phyloP scores from a whole-genome alignment of 2,888 invertebrate genomes.

The Poecilobothrus nobilitatus region DNA sequence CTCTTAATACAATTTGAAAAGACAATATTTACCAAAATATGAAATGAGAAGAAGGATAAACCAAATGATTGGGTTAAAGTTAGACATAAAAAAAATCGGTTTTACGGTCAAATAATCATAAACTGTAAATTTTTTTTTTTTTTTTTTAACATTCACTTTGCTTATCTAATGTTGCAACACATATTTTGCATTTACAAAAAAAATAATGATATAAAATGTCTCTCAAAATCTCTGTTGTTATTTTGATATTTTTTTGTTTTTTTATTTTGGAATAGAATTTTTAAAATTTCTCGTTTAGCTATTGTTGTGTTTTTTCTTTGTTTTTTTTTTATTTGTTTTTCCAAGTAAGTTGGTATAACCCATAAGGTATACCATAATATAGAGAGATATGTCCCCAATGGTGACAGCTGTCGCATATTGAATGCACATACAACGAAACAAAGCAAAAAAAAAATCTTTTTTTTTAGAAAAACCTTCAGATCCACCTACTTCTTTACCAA shows the following conservation, averaged over 20 bases:
- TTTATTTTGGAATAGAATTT: neutral
- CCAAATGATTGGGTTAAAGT: neutral
- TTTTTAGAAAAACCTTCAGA: too few species aligned
- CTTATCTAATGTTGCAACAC: too few species aligned
- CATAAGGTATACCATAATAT: conserved; percentile 1
- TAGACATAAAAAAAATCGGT: neutral
- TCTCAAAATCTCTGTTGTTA: neutral
- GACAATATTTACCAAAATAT: too few species aligned
- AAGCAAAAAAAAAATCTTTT: neutral
- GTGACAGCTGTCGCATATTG: neutral
- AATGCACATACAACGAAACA: neutral
- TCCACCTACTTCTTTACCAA: too few species aligned
- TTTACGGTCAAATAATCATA: neutral
- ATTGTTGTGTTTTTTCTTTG: neutral
- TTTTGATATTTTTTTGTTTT: neutral
- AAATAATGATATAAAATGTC: neutral
- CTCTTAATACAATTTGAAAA: too few species aligned
- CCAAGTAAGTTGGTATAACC: neutral
- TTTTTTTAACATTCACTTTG: too few species aligned
- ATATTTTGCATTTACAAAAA: too few species aligned
- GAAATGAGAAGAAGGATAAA: too few species aligned
- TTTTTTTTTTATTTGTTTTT: neutral
- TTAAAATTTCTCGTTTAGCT: too few species aligned
- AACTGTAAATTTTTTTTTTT: too few species aligned
- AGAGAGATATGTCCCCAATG: neutral